A percentile compares a stretch with the other conserved stretches of the same genome.
These are phyloP conservation scores for Bostrychus sinensis DNA, from an alignment of 2,113 vertebrate species.

Conservation along the genomic window DNA sequence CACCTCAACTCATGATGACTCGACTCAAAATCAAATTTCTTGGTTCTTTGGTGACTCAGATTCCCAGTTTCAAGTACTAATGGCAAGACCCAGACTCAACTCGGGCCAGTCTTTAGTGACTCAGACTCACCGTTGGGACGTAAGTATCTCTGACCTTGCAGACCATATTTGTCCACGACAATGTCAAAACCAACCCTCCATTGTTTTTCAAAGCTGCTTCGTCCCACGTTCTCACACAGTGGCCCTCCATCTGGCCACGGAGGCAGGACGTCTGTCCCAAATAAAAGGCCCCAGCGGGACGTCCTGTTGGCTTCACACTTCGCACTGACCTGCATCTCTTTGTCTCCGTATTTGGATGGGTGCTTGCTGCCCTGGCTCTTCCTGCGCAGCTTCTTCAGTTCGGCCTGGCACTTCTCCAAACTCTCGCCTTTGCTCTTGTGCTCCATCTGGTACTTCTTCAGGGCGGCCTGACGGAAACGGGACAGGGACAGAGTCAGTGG, in stretches of 20 bases:
- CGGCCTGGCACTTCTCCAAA: constrained; percentile 93
- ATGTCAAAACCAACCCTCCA: background rate
- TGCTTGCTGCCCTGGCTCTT: constrained; percentile 99
- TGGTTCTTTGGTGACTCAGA: too few species aligned
- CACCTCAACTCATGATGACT: too few species aligned
- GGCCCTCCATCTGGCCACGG: constrained; percentile 16
- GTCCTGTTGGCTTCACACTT: background rate
- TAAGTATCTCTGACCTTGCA: background rate
- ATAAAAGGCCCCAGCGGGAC: background rate
- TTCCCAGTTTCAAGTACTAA: too few species aligned
- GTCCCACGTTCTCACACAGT: background rate
- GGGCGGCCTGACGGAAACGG: constrained; percentile 85
- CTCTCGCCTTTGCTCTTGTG: constrained; percentile 93
- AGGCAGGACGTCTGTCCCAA: constrained; percentile 1
- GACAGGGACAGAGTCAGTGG: constrained; percentile 17
- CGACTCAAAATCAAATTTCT: too few species aligned
- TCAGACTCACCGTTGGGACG: too few species aligned
- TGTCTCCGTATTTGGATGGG: constrained; percentile 94
- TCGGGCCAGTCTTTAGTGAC: too few species aligned
- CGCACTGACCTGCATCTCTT: constrained; percentile 87
- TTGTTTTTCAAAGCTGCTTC: background rate
- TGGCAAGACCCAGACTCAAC: too few species aligned
- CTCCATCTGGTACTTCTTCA: constrained; percentile 98
- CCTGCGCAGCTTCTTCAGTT: constrained; percentile 96
- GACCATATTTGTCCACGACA: background rate